Percentiles rank a stretch among this genome's conserved stretches.
These are phyloP conservation scores for Macaria liturata DNA, from an alignment of 2,888 invertebrate species.

Conservation along the genomic window DNA sequence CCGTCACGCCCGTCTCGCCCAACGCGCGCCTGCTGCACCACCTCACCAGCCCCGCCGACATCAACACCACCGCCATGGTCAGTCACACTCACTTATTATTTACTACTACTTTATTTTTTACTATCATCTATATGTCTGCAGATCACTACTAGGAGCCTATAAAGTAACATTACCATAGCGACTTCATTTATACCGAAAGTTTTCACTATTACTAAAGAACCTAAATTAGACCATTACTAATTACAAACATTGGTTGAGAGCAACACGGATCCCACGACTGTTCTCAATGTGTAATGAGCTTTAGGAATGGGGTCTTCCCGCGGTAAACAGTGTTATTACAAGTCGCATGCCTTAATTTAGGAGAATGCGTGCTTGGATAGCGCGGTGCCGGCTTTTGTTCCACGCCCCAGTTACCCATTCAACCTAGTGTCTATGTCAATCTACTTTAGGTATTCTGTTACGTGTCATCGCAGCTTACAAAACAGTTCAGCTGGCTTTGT, in stretches of 20 bases:
- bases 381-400: no score
- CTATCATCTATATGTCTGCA: no score
- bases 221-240: neutral
- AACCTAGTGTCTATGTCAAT: no score
- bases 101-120: no score
- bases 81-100: neutral
- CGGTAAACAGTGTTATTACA: slow-evolving; percentile 3
- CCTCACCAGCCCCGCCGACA: slow-evolving; percentile 65
- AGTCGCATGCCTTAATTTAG: neutral
- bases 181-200: no score
- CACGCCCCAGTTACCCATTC: no score
- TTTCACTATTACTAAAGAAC: no score
- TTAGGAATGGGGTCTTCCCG: slow-evolving; percentile 8
- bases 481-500: no score
- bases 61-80: slow-evolving; percentile 64
- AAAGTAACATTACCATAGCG: no score
- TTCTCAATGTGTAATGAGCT: slow-evolving; percentile 6
- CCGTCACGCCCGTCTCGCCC: slow-evolving; percentile 72
- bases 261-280: slow-evolving; percentile 10
- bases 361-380: neutral
- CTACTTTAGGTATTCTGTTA: no score
- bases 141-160: no score
- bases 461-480: no score
- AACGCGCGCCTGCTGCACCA: slow-evolving; percentile 71
- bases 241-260: slow-evolving; percentile 8